phyloP scores from a whole-genome alignment of 2,888 invertebrate species.

The Odontocolon sp. region DNA sequence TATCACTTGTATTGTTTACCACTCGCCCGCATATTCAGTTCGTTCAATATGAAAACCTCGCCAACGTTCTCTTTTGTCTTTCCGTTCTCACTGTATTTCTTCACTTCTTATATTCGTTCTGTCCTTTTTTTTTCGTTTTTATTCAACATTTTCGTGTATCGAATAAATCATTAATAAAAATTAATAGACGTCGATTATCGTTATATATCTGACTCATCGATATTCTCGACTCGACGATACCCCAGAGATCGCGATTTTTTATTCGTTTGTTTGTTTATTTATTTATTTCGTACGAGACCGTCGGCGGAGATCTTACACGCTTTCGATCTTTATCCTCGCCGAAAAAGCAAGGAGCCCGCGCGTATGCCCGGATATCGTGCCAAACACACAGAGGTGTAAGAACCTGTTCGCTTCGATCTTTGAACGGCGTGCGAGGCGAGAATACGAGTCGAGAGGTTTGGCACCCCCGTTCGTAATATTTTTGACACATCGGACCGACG shows the following conservation, averaged over 20 bases:
- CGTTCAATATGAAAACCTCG: conserved; percentile 71
- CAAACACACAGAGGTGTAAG: conserved; percentile 16
- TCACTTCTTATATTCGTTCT: not conserved
- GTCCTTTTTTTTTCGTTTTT: not conserved
- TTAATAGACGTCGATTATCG: conserved; percentile 42
- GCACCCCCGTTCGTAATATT: conserved; percentile 75
- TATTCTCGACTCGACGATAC: too few species aligned
- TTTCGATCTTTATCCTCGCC: conserved; percentile 45
- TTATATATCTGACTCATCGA: conserved; percentile 31
- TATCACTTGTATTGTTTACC: conserved; percentile 70
- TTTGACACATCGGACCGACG: conserved; percentile 75
- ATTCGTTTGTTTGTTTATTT: not conserved
- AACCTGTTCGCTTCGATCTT: conserved; percentile 67
- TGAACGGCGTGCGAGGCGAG: conserved; percentile 52
- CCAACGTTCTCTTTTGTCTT: conserved; percentile 20
- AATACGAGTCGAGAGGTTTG: conserved; percentile 57
- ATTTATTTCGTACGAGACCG: not conserved
- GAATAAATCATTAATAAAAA: conserved; percentile 42
- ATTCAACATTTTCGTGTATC: conserved; percentile 5
- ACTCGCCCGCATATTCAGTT: conserved; percentile 70
- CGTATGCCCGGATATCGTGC: conserved; percentile 26
- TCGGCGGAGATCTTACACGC: conserved; percentile 45
- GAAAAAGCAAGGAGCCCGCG: conserved; percentile 25
- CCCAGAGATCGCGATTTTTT: conserved; percentile 16
- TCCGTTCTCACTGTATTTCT: conserved; percentile 51